Evolutionary conservation across 2,888 invertebrate species (phyloP).

Genomic region (Ochropacha duplaris): DNA sequence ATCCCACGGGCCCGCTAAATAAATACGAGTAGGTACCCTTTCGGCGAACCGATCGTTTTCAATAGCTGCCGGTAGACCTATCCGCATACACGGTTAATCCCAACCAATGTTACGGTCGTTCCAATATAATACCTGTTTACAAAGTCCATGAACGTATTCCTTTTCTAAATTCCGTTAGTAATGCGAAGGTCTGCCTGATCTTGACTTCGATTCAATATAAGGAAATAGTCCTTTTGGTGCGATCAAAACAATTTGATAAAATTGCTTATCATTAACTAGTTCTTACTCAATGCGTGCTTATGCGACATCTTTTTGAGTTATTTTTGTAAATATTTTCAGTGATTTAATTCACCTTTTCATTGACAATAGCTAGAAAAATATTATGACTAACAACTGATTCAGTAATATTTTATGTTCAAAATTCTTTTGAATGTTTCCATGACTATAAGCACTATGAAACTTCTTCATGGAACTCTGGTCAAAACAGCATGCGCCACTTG

Average conservation of each 20-base stretch:
- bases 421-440: too few relatives aligned
- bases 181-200: slow-evolving; percentile 1
- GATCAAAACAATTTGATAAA: not conserved
- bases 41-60: slow-evolving; percentile 54
- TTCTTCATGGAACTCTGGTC: too few relatives aligned
- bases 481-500: too few relatives aligned
- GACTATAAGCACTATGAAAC: too few relatives aligned
- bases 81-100: slow-evolving; percentile 44
- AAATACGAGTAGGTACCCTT: slow-evolving; percentile 55
- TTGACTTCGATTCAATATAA: slow-evolving; percentile 1
- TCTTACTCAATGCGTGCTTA: not conserved
- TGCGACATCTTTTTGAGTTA: not conserved
- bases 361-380: not conserved
- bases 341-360: not conserved
- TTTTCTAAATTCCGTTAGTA: slow-evolving; percentile 10
- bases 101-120: slow-evolving; percentile 9
- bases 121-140: slow-evolving; percentile 5
- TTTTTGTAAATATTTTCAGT: slow-evolving; percentile 17
- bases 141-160: slow-evolving; percentile 1
- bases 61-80: slow-evolving; percentile 39
- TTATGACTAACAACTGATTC: not conserved
- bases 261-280: not conserved
- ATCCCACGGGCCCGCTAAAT: slow-evolving; percentile 61
- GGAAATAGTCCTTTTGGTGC: not conserved
- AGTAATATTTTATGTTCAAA: not conserved